A percentile compares a stretch with the other conserved stretches of the same genome.
These are phyloP conservation scores for Drosophila mulleri DNA, from an alignment of 2,888 invertebrate species.

Conservation along the genomic window DNA sequence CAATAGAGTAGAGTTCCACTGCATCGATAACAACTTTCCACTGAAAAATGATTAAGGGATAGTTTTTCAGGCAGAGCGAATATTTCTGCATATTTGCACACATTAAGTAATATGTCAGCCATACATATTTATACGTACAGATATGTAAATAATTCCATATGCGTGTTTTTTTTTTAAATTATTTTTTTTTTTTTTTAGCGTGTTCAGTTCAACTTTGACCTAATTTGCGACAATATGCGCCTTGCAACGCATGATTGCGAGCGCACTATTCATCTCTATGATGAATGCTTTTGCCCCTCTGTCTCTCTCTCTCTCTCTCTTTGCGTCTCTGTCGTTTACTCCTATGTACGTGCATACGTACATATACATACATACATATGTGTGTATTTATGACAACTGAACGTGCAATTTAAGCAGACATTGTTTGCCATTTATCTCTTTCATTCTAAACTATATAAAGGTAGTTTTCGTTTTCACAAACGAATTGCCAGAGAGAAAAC, in stretches of 20 bases:
- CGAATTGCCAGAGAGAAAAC: slow-evolving; percentile 15
- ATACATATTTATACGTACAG: too few species aligned
- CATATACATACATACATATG: too few species aligned
- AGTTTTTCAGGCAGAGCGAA: not conserved
- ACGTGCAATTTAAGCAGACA: slow-evolving; percentile 45
- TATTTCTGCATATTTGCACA: not conserved
- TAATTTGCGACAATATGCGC: slow-evolving; percentile 28
- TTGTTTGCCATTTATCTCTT: slow-evolving; percentile 31
- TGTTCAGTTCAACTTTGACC: slow-evolving; percentile 52
- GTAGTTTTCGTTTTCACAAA: slow-evolving; percentile 15
- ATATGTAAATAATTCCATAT: not conserved
- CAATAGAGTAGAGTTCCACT: not conserved
- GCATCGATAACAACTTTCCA: not conserved
- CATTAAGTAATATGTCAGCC: not conserved
- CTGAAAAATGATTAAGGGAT: not conserved
- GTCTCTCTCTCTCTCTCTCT: not conserved
- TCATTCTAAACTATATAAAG: slow-evolving; percentile 31
- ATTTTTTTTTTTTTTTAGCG: not conserved
- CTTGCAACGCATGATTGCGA: slow-evolving; percentile 46
- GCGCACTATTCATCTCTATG: slow-evolving; percentile 18
- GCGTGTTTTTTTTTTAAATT: too few species aligned
- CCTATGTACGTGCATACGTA: too few species aligned
- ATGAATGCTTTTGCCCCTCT: slow-evolving; percentile 19
- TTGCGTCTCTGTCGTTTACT: too few species aligned
- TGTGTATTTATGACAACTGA: slow-evolving; percentile 23